Base-by-base conservation (phyloP, 2,113 vertebrate genomes). In the Meriones unguiculatus region DNA sequence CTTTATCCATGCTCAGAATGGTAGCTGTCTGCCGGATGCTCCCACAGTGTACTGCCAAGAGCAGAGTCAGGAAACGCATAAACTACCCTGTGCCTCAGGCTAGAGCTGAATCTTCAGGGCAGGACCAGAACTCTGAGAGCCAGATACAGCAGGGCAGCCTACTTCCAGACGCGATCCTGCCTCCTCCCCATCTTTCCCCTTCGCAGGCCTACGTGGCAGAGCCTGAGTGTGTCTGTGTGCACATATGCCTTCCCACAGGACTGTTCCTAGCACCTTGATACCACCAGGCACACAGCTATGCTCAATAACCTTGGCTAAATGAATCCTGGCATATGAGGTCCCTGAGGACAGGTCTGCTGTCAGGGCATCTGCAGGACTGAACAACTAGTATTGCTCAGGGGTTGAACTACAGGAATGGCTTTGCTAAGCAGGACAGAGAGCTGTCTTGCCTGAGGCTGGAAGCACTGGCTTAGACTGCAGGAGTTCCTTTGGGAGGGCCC, bases 21-120 rank as follows among this genome's bases (percentile, higher is more conserved):
- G 99, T 99, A 97, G 99, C 99, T 0, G 99, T 99, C 98, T 99
- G 99, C 91, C 99, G 98, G 97, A 99, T 99, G 98, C 99, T 99
- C 97, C 99, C 99, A 93, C 99, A 99, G 97, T 99, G 99, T 95
- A 99, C 99, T 99, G 98, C 0, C 70, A 95, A 94, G 28, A 70
- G 59, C 28, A 2, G 59, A 14, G 65, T 93, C 90, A 97, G 84
- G 54, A 77, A 9, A 72, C 38, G 76, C 38, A 28, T 30, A 50
- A 50, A 54, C 67, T 24, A 5, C 80, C 3, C 84, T 11, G 35
- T 25, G 62, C 80, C 50, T 90, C 92, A 41, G 0, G 5, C 59
- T 28, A 3, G 25, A 65, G 80, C 18, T 41, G 0, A 2, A 3
- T 30, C n/a, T 70, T 84, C n/a, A 67, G 57, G 22, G 41, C 15